Conservation (phyloP, 1,140 invertebrate species). For the Leptinotarsa lineolata region DNA sequence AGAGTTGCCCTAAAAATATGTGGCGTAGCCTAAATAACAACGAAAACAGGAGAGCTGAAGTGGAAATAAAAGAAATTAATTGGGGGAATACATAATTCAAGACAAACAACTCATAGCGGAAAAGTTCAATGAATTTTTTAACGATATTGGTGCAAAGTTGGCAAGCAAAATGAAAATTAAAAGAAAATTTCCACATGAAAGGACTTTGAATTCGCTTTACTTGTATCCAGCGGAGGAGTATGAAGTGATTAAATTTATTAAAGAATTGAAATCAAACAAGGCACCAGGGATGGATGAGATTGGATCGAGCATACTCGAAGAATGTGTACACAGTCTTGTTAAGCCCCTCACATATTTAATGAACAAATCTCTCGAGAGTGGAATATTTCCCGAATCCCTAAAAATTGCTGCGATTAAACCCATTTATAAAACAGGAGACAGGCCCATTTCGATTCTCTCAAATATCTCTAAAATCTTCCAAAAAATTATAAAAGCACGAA, state of each 20-base stretch:
- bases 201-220: too few species aligned
- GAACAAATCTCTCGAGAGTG: neutral
- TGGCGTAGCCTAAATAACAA: neutral
- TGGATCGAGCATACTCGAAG: neutral
- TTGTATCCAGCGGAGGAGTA: too few species aligned
- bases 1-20: neutral
- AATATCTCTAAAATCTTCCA: too few species aligned
- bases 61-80: neutral
- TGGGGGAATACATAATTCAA: neutral
- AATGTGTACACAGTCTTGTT: neutral
- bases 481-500: too few species aligned
- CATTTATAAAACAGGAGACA: neutral
- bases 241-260: too few species aligned
- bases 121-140: neutral
- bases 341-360: neutral
- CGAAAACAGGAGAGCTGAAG: neutral
- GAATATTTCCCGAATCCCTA: neutral
- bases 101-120: neutral
- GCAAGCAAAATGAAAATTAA: too few species aligned
- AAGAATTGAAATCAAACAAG: too few species aligned
- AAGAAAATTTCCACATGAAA: too few species aligned
- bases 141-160: neutral
- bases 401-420: neutral
- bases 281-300: too few species aligned
- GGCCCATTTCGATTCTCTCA: neutral